Base-by-base conservation (phyloP, 2,888 invertebrate species). In the Ophioninae sp. region DNA sequence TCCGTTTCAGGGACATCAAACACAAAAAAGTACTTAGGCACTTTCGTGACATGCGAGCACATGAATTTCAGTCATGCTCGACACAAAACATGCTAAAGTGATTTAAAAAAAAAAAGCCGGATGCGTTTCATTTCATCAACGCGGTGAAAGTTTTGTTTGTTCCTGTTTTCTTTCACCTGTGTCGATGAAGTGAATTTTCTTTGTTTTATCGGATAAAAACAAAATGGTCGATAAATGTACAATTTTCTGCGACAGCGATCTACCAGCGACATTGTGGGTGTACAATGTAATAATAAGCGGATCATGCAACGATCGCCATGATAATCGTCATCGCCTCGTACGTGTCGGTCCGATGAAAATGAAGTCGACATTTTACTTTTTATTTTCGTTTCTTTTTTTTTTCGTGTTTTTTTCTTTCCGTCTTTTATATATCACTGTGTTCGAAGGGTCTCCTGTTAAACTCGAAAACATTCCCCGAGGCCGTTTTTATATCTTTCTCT, bases 231-330 rank as follows among this genome's bases (percentile, higher is more conserved):
- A 61, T 67, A 56, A 65, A 59, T 13, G 44, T 13, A 67, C 37
- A 17, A 72, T 83, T 72, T 65, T 72, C 58, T 73, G 74, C 68
- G 59, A 77, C 75, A 76, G 81, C 71, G 78, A 81, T 81, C 79
- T 82, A 84, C 73, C 73, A 86, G 84, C 82, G 79, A 85, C 81
- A 84, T 79, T 74, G 83, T 86, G 63, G 82, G 56, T n/a, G n/a
- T 39, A 30, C 39, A 64, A 73, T 79, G 51, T 79, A 44, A 37
- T 30, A 30, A n/a, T 56, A 86, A 86, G 86, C 86, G 89, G 85
- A 82, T 88, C 90, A 89, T 90, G 90, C 90, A 90, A 89, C 87
- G 88, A 77, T 88, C 85, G 84, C 86, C 86, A 87, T 85, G 82
- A 87, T 88, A 84, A 87, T 87, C 85, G 84, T 85, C 81, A 86